Evolutionary conservation across 1,140 invertebrate species (phyloP).

Genomic region (Anadara kagoshimensis): DNA sequence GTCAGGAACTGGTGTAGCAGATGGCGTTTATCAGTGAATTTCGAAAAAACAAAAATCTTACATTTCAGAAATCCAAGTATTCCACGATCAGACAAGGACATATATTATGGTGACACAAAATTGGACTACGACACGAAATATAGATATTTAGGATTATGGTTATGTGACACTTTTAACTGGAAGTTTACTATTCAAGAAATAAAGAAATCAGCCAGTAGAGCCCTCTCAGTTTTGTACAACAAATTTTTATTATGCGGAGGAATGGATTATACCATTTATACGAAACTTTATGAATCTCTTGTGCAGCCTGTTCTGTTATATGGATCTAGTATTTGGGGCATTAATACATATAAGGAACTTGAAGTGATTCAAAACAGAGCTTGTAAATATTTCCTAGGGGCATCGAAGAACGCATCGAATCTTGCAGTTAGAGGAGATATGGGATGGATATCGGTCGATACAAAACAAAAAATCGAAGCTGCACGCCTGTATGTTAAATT

Average conservation of each 20-base stretch:
- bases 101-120: constrained; percentile 1
- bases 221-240: constrained; percentile 3
- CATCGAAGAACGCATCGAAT: constrained; percentile 3
- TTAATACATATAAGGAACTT: constrained; percentile 6
- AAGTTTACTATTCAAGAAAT: constrained; percentile 2
- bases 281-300: constrained; percentile 8
- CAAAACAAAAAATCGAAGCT: too few relatives aligned
- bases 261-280: constrained; percentile 3
- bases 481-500: too few relatives aligned
- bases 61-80: constrained; percentile 18
- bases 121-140: background rate
- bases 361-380: constrained; percentile 13
- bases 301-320: constrained; percentile 21
- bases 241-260: constrained; percentile 17
- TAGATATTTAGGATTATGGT: constrained; percentile 15
- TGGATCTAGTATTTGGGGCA: constrained; percentile 20
- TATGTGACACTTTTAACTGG: constrained; percentile 2
- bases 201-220: constrained; percentile 12
- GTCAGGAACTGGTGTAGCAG: background rate
- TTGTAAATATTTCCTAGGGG: constrained; percentile 7
- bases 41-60: constrained; percentile 7
- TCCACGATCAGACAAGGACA: background rate
- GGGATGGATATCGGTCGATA: background rate
- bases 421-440: constrained; percentile 7
- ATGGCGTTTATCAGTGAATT: background rate